These are phyloP conservation scores for Burhinus oedicnemus DNA, from an alignment of 2,113 vertebrate genomes.

Conservation along the genomic window DNA sequence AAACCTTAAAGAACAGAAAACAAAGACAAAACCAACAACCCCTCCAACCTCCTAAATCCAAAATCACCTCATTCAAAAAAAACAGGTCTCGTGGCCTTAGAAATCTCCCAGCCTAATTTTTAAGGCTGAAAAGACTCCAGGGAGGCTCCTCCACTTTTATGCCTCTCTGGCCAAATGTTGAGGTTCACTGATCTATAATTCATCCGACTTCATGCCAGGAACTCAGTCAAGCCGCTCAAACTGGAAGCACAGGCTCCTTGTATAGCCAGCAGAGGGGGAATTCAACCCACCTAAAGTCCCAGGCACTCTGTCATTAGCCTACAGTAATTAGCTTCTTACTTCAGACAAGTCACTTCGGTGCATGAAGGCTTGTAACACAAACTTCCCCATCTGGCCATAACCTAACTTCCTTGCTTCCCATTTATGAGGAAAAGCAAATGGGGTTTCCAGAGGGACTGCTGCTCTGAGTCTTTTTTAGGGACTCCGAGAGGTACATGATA, in stretches of 20 bases:
- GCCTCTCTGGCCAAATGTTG: neutral
- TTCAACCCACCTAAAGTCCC: neutral
- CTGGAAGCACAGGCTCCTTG: neutral
- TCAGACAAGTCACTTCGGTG: neutral
- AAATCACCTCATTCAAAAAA: neutral
- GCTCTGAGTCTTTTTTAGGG: neutral
- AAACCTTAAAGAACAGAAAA: neutral
- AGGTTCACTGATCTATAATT: neutral
- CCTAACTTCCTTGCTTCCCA: neutral
- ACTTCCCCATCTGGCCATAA: neutral
- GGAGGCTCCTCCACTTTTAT: neutral
- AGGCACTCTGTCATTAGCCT: neutral
- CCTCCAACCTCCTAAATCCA: neutral
- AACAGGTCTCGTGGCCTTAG: neutral
- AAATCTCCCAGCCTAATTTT: neutral
- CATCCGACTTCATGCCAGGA: neutral
- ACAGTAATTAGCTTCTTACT: neutral
- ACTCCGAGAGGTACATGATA: neutral
- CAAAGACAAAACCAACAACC: neutral
- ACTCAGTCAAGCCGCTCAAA: neutral
- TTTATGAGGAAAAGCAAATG: neutral
- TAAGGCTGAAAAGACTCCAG: neutral
- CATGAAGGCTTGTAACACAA: neutral
- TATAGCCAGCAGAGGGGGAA: neutral
- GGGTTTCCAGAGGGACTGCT: neutral